Base-by-base conservation (phyloP, 1,140 invertebrate genomes). In the Spodoptera frugiperda region DNA sequence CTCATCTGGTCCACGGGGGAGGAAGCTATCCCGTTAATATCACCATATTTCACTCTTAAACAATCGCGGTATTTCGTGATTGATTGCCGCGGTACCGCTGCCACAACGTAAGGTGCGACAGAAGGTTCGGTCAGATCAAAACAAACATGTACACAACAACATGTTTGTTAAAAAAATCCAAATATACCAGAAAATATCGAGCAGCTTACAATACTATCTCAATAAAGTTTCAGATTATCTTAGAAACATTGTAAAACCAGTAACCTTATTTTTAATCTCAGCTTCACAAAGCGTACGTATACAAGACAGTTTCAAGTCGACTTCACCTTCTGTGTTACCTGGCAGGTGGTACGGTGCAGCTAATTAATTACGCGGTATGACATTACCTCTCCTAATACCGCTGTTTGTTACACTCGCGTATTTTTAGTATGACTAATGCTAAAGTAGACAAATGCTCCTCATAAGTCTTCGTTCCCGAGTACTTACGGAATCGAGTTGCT, bases 21-120 rank as follows among this genome's bases (percentile, higher is more conserved):
- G n/a, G 68, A 57, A 54, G 68, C 63, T 14, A 67, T 67, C 57
- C 76, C 57, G 57, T 49, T 78, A 78, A 78, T 78, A 78, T 78
- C 65, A 73, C 72, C 63, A 78, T 78, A 78, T 78, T 78, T 75
- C 68, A 76, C 61, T 76, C 54, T 71, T 79, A 76, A 79, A 79
- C 73, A 79, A 79, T 79, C 57, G 65, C 68, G 63, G 77, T 63
- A 75, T 78, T 53, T 57, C 19, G 48, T 79, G 80, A 77, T 79
- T 79, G 80, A 79, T 76, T 75, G 63, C 75, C 30, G 39, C 17
- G 51, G 17, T n/a, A 49, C 63, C 12, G 15, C 39, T 14, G 19
- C 63, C 63, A 14, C 19, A 1, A 14, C 12, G 5, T n/a, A n/a
- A 15, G 0, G 14, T 9, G 0, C 8, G 4, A n/a, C 44, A 49